phyloP scores from a whole-genome alignment of 2,888 invertebrate genomes.

The Erebia ligea region DNA sequence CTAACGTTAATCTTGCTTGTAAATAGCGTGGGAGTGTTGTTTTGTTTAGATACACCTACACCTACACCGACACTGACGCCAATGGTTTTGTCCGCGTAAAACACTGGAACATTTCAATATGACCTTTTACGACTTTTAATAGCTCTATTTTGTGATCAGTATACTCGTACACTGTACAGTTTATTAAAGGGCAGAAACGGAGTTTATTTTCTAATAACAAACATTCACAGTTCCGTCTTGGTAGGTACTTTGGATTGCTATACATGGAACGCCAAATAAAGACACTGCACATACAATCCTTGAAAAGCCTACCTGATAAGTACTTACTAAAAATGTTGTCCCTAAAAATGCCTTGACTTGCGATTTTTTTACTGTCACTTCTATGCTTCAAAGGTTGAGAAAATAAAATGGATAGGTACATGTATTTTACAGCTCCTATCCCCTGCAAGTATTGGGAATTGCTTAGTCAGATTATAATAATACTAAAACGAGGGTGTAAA shows the following conservation, averaged over 20 bases:
- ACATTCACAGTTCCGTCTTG: no score
- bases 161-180: no score
- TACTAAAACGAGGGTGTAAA: no score
- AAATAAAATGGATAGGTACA: background rate
- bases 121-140: background rate
- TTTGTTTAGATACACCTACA: slow-evolving; percentile 2
- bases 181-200: no score
- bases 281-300: no score
- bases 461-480: no score
- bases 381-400: background rate
- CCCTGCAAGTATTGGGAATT: no score
- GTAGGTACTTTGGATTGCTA: no score
- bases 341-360: slow-evolving; percentile 18
- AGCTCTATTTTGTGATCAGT: background rate
- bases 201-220: no score
- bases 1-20: slow-evolving; percentile 43
- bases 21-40: slow-evolving; percentile 46
- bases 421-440: background rate
- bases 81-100: background rate
- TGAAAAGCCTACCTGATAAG: no score
- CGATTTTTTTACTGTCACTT: slow-evolving; percentile 3
- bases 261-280: no score
- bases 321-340: background rate
- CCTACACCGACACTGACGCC: no score
- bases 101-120: background rate